Base-by-base conservation (phyloP, 2,888 invertebrate genomes). In the Timema cristinae region DNA sequence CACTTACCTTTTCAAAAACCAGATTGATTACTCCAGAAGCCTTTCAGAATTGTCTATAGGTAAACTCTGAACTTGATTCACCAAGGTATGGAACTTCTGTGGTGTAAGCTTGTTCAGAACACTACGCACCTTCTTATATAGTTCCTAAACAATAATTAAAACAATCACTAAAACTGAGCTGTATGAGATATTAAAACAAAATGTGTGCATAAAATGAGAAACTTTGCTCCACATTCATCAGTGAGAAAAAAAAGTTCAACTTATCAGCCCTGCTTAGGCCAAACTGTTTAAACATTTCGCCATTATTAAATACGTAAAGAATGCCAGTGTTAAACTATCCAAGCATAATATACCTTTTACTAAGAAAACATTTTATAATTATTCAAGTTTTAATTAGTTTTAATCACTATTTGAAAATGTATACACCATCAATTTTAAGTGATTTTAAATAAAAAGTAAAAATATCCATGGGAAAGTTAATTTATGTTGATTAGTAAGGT, bases 71-170 rank as follows among this genome's bases (percentile, higher is more conserved):
- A 97, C 91, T 85, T 92, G 93, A 51, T 88, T 87, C 32, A 95
- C 85, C 72, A 98, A 84, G 1, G 90, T 91, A 71, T 91, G 89
- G 81, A 96, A 96, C 80, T 97, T 97, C 81, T 97, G 94, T 0
- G 98, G 97, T 0, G 97, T 98, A 74, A 98, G 84, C 82, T 97
- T 96, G 81, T 97, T 97, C 73, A 98, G 84, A 76, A 97, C 93
- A 79, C 95, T 92, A 76, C 95, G 87, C 75, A 96, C 92, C 78
- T 89, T 90, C 78, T 91, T 92, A 79, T 92, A 90, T 71, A 96
- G 82, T 59, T 91, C 91, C 85, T 90, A 80, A 78, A 61, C 70
- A 75, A 75, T 71, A 71, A n/a, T n/a, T n/a, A n/a, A n/a, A n/a
- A n/a, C n/a, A n/a, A n/a, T n/a, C n/a, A n/a, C n/a, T n/a, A n/a